Conservation (phyloP, 2,113 vertebrate species). For the Mesitornis unicolor region DNA sequence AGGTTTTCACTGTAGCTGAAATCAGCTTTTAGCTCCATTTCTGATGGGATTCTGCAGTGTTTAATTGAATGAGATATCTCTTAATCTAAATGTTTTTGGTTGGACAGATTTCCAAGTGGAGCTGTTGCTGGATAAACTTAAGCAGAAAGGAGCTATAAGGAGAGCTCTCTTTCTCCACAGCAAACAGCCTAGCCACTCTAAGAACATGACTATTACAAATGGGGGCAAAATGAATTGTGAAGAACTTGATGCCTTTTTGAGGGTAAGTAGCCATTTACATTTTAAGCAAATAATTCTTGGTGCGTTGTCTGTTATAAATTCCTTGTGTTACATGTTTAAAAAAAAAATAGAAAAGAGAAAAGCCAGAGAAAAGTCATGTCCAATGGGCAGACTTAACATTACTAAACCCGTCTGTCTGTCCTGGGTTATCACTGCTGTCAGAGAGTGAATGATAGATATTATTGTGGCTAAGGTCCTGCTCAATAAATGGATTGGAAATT, state of each 20-base stretch:
- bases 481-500: neutral
- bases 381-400: neutral
- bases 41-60: neutral
- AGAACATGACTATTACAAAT: constrained; percentile 85
- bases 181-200: constrained; percentile 78
- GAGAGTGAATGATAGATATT: neutral
- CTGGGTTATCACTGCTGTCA: neutral
- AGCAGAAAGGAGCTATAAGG: constrained; percentile 92
- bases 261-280: constrained; percentile 70
- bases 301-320: neutral
- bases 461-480: neutral
- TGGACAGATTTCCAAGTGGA: constrained; percentile 89
- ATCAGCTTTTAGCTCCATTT: neutral
- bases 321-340: neutral
- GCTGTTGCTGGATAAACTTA: constrained; percentile 90
- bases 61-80: neutral
- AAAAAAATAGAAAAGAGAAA: neutral
- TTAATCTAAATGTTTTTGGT: constrained; percentile 29
- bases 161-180: constrained; percentile 89
- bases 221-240: constrained; percentile 80
- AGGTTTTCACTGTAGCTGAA: neutral
- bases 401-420: neutral
- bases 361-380: neutral
- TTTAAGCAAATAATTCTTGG: neutral
- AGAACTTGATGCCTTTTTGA: constrained; percentile 86